Evolutionary conservation across 35 echinoderm and acorn worm species (phyloP), one percentile per base, ranked within the genome.

Genomic region (Anneissia japonica): DNA sequence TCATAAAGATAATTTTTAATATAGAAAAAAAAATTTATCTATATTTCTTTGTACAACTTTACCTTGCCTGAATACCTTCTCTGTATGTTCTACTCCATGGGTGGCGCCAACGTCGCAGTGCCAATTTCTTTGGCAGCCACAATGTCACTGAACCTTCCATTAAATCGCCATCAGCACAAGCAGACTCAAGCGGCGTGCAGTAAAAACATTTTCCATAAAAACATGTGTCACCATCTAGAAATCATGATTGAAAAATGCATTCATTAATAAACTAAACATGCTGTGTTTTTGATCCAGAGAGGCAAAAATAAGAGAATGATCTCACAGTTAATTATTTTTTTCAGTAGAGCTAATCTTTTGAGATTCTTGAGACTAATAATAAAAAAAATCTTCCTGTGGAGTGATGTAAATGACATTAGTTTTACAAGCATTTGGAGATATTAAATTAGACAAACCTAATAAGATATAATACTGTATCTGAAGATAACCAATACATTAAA

Each of bases 201-300:
- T 94, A 99, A 79, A 94, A 91, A 45, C 96, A 99, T 86, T 89
- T 89, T 39, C 96, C 96, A 77, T 99, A 99, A 76, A 99, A 99
- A 77, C 92, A 99, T 21, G 75, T 91, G 77, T 94, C 83, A 34
- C 80, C 85, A 74, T 89, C 95, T 98, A 85, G 0, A 81, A 79
- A 34, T 19, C 32, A 81, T 77, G 10, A 33, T 35, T 35, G 31
- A 35, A 33, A 77, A 3, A 16, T 19, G 10, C 7, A 16, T 23
- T 23, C 51, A 64, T 64, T 64, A 64, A 23, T 7, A 45, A 45
- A 7, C 40, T 7, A 7, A 4, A 45, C 40, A 45, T 45, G 40
- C 40, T 45, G 40, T 4, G 14, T 45, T 45, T n/a, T n/a, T n/a
- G n/a, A n/a, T n/a, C n/a, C n/a, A n/a, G n/a, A n/a, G n/a, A n/a